Evolutionary conservation across 2,797 vertebrate genomes (phyloP).

Genomic region (Lepilemur septentrionalis): DNA sequence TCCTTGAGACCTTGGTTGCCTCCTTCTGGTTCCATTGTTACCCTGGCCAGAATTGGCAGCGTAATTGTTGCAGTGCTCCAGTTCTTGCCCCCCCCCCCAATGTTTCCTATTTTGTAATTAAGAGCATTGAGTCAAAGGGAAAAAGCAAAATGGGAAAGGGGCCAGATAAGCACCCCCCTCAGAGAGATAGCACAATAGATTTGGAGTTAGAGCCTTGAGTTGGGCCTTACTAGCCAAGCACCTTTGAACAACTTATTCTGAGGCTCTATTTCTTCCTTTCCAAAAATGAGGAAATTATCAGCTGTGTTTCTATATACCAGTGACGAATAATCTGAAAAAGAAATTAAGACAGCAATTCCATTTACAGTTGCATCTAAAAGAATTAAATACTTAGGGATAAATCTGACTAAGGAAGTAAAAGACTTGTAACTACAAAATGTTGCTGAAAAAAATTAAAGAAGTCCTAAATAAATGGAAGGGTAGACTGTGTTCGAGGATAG

Average conservation of each 20-base stretch:
- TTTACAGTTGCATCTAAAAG: conserved; percentile 19
- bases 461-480: not conserved
- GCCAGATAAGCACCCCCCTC: not conserved
- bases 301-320: not conserved
- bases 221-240: not conserved
- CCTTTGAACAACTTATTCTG: not conserved
- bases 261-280: not conserved
- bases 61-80: not conserved
- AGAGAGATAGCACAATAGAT: not conserved
- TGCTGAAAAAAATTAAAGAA: conserved; percentile 35
- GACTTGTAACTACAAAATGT: not conserved
- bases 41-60: not conserved
- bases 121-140: not conserved
- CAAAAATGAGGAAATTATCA: not conserved
- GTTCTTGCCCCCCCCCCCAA: not conserved
- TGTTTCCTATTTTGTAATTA: conserved; percentile 15
- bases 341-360: conserved; percentile 5
- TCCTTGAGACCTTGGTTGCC: not conserved
- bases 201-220: not conserved
- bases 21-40: not conserved
- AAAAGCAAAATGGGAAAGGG: not conserved
- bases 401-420: conserved; percentile 29
- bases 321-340: not conserved
- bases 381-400: conserved; percentile 22
- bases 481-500: not conserved